These are phyloP conservation scores for Palaemon carinicauda DNA, from an alignment of 1,140 invertebrate genomes.

Conservation along the genomic window DNA sequence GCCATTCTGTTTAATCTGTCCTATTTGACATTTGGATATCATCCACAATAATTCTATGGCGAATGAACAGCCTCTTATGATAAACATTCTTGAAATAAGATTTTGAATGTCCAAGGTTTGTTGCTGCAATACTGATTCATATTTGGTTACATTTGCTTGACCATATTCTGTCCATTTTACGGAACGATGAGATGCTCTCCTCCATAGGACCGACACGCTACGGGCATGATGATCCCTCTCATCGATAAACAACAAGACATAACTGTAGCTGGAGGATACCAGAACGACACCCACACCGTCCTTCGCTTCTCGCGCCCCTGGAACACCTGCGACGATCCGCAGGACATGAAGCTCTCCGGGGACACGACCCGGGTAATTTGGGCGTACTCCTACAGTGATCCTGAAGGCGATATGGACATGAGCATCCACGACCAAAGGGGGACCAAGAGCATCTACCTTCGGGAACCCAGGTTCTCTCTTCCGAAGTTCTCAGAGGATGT, in stretches of 20 bases:
- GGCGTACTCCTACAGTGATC: constrained; percentile 50
- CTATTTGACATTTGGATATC: too few relatives aligned
- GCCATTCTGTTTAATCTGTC: too few relatives aligned
- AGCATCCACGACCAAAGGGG: constrained; percentile 28
- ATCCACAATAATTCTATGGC: too few relatives aligned
- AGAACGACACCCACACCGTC: constrained; percentile 59
- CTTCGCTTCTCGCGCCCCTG: constrained; percentile 45
- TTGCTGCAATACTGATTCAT: too few relatives aligned
- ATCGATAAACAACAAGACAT: constrained; percentile 55
- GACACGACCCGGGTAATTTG: constrained; percentile 62
- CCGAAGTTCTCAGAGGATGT: background rate
- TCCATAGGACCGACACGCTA: constrained; percentile 31
- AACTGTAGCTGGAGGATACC: constrained; percentile 46
- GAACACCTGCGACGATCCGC: constrained; percentile 35
- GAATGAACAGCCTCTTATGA: too few relatives aligned
- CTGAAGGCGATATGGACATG: background rate
- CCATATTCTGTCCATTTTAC: too few relatives aligned
- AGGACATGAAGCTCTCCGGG: constrained; percentile 38
- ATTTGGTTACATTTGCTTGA: too few relatives aligned
- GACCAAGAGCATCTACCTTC: constrained; percentile 43
- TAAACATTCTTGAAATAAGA: too few relatives aligned
- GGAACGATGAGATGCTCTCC: too few relatives aligned
- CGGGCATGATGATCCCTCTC: background rate
- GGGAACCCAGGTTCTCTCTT: background rate
- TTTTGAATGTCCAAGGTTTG: too few relatives aligned